These are phyloP conservation scores for Heliothis subflexa DNA, from an alignment of 1,140 invertebrate genomes.

Conservation along the genomic window DNA sequence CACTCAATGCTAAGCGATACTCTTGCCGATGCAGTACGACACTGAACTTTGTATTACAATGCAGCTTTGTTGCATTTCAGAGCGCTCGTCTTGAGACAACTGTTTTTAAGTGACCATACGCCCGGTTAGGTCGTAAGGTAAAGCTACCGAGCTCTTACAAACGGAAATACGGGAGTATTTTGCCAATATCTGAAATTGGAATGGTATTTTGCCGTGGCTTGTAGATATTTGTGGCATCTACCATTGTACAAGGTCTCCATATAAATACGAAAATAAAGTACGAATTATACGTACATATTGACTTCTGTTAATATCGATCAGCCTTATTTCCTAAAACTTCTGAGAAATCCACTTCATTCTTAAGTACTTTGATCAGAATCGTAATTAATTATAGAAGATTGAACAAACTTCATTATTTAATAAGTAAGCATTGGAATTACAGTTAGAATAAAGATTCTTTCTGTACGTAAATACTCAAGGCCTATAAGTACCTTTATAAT, in stretches of 20 bases:
- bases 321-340: constrained; percentile 21
- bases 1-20: no score
- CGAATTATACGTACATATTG: neutral
- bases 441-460: constrained; percentile 8
- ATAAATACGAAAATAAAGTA: neutral
- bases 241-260: neutral
- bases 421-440: constrained; percentile 14
- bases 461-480: neutral
- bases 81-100: no score
- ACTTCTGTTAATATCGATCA: constrained; percentile 20
- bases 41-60: no score
- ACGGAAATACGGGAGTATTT: no score
- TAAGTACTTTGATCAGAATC: constrained; percentile 15
- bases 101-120: no score
- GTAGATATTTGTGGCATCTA: neutral
- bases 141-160: no score
- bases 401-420: constrained; percentile 18
- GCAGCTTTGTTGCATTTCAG: no score
- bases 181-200: no score
- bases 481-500: no score
- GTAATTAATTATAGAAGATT: constrained; percentile 32
- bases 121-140: no score
- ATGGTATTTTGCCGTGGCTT: no score
- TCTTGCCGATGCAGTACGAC: no score
- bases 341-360: constrained; percentile 20